Evolutionary conservation across 2,113 vertebrate genomes (phyloP).

Genomic region (Atherinomorus stipes): DNA sequence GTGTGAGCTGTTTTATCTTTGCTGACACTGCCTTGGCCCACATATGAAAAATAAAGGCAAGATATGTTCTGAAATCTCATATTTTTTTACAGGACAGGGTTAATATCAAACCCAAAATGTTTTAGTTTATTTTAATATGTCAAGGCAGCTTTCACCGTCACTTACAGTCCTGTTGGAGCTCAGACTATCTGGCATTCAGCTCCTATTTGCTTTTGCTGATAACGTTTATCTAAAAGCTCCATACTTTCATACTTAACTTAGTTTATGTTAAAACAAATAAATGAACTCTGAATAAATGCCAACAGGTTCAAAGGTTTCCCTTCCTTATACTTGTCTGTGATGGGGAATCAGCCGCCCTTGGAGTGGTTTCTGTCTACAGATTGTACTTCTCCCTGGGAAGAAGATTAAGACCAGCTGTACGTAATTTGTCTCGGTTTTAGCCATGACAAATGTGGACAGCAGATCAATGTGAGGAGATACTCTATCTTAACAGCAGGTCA

Average conservation of each 20-base stretch:
- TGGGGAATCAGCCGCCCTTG: background rate
- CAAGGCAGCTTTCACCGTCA: background rate
- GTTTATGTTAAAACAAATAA: too few species aligned
- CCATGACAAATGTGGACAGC: background rate
- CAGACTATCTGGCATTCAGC: background rate
- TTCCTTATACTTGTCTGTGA: background rate
- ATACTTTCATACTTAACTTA: background rate
- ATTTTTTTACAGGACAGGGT: background rate
- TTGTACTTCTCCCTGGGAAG: background rate
- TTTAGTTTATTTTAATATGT: background rate
- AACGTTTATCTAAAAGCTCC: background rate
- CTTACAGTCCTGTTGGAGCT: background rate
- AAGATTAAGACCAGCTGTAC: constrained; percentile 19
- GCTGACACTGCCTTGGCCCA: too few species aligned
- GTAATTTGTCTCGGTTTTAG: constrained; percentile 11
- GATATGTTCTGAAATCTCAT: background rate
- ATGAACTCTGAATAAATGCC: background rate
- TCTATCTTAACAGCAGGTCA: constrained; percentile 8
- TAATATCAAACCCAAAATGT: background rate
- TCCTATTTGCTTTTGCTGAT: background rate
- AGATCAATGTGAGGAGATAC: constrained; percentile 15
- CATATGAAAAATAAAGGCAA: background rate
- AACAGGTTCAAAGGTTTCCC: background rate
- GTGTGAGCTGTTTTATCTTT: background rate
- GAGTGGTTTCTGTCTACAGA: background rate